Percentiles rank a stretch among this genome's conserved stretches.
Conservation (phyloP, 2,888 invertebrate genomes). For the Acleris emargana region DNA sequence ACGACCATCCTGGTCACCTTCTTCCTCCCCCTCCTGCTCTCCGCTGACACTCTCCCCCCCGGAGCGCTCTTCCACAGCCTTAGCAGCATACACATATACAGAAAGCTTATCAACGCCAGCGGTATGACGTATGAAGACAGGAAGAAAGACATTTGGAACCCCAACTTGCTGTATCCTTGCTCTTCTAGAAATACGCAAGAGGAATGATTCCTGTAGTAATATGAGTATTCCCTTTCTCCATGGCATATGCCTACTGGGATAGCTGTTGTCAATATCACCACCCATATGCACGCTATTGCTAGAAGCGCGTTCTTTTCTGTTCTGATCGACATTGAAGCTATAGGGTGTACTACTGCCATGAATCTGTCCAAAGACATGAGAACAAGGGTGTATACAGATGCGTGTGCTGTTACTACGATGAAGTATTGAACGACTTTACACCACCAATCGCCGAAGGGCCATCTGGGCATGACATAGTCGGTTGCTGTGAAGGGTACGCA, state of each 20-base stretch:
- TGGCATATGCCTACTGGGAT: slow-evolving; percentile 91
- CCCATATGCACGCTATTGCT: slow-evolving; percentile 92
- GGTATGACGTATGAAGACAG: slow-evolving; percentile 95
- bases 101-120: slow-evolving; percentile 91
- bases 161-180: slow-evolving; percentile 84
- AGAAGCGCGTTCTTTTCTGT: slow-evolving; percentile 92
- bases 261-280: slow-evolving; percentile 90
- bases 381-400: slow-evolving; percentile 96
- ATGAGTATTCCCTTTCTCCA: slow-evolving; percentile 88
- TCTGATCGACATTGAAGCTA: slow-evolving; percentile 92
- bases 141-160: slow-evolving; percentile 92
- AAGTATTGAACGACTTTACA: slow-evolving; percentile 96
- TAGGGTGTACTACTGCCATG: slow-evolving; percentile 96
- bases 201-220: slow-evolving; percentile 85
- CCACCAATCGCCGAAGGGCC: slow-evolving; percentile 96
- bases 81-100: slow-evolving; percentile 95
- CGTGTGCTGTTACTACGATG: slow-evolving; percentile 96
- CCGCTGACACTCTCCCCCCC: slow-evolving; percentile 91
- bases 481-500: slow-evolving; percentile 97
- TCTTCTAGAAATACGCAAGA: slow-evolving; percentile 88
- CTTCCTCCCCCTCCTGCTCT: slow-evolving; percentile 92
- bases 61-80: slow-evolving; percentile 93
- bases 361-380: slow-evolving; percentile 96
- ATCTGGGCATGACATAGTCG: slow-evolving; percentile 93
- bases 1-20: slow-evolving; percentile 96